Evolutionary conservation across 2,113 vertebrate species (phyloP), one percentile per base, ranked within the genome.

Genomic region (Sorex araneus): DNA sequence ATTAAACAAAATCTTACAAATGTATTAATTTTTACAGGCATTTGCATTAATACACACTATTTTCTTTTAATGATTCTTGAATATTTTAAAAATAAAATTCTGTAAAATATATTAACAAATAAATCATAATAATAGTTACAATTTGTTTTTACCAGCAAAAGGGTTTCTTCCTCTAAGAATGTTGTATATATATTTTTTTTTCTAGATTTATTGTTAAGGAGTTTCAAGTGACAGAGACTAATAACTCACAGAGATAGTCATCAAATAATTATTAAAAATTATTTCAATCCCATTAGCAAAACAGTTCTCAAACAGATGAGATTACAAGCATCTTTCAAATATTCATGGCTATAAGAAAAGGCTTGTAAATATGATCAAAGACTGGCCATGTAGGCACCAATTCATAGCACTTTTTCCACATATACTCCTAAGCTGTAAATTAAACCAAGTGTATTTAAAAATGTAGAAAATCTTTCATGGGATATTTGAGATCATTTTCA

Each of bases 181-280:
- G 6, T 27, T 88, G 40, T 15, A 67, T 71, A 87, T 83, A 43
- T 64, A 64, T 66, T 80, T 71, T 66, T 80, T 71, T 94, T 79
- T 25, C 84, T 89, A 40, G 57, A 34, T 95, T 89, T 90, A 87
- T 87, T 89, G 8, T 73, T 79, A 76, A 86, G 9, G 16, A 74
- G 54, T 77, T 83, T 16, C 47, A 92, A 95, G 79, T 77, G 70
- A 76, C 28, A 90, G 36, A 92, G 86, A 74, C 32, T 27, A 87
- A 84, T 43, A 84, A 89, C 66, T 87, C 47, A 79, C 32, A 64
- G 60, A 92, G 36, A 67, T 77, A 79, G 19, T 87, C 25, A 93
- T 92, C 60, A 87, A 82, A 76, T 82, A 84, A 60, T 87, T 96
- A 71, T 73, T 82, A 89, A 94, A 87, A 45, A 84, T 86, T 19